These are phyloP conservation scores for Damaliscus lunatus DNA, from an alignment of 2,113 vertebrate species.

Conservation along the genomic window DNA sequence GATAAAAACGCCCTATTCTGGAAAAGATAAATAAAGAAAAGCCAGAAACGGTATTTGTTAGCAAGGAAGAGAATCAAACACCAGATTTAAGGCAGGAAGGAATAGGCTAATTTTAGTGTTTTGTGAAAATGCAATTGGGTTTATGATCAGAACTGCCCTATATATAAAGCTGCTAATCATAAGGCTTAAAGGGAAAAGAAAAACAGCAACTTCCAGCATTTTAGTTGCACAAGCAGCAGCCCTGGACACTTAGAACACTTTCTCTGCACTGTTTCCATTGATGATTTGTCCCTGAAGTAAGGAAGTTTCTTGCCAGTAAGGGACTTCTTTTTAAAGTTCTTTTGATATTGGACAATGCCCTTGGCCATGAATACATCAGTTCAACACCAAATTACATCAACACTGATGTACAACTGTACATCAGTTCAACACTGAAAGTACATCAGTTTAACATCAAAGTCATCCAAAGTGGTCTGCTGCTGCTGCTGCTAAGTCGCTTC, in stretches of 20 bases:
- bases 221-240: not conserved
- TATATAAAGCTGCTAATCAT: not conserved
- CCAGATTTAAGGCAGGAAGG: not conserved
- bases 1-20: not conserved
- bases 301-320: not conserved
- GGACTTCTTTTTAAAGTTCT: not conserved
- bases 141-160: not conserved
- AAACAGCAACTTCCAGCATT: not conserved
- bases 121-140: not conserved
- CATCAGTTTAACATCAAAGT: not conserved
- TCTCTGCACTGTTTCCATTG: not conserved
- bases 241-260: not conserved
- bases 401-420: not conserved
- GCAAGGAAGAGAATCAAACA: not conserved
- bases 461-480: not conserved
- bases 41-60: not conserved
- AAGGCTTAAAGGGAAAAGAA: not conserved
- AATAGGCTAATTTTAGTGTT: not conserved
- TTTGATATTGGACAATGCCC: not conserved
- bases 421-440: not conserved
- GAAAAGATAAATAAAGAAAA: not conserved
- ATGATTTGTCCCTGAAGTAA: not conserved
- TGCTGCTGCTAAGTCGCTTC: too few species aligned
- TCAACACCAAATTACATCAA: not conserved
- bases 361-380: not conserved